phyloP scores from a whole-genome alignment of 1,140 invertebrate genomes.

The Forficula auricularia region DNA sequence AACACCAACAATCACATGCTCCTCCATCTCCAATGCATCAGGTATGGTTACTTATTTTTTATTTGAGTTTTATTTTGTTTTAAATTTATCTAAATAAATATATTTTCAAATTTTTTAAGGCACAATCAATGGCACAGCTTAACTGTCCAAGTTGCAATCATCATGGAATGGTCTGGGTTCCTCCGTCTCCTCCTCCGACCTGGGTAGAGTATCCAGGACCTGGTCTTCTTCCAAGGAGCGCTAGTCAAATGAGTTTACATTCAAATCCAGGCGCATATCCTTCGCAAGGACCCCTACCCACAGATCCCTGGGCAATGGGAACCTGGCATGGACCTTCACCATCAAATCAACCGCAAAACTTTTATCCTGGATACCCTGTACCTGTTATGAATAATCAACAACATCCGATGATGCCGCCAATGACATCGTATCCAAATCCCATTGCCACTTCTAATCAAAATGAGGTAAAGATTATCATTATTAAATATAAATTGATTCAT shows the following conservation, averaged over 20 bases:
- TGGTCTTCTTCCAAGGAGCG: slow-evolving; percentile 18
- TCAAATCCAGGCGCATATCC: slow-evolving; percentile 17
- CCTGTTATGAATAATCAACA: slow-evolving; percentile 17
- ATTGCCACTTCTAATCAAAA: slow-evolving; percentile 24
- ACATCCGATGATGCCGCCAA: slow-evolving; percentile 19
- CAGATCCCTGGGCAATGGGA: slow-evolving; percentile 16
- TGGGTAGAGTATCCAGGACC: slow-evolving; percentile 24
- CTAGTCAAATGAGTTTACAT: slow-evolving; percentile 15
- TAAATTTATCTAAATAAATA: too few species aligned
- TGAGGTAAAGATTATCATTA: too few species aligned
- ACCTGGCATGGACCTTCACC: slow-evolving; percentile 29
- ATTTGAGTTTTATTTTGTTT: too few species aligned
- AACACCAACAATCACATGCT: neutral
- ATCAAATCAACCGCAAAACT: slow-evolving; percentile 13
- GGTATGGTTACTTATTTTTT: too few species aligned
- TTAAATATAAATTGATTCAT: too few species aligned
- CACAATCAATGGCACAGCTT: slow-evolving; percentile 50
- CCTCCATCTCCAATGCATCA: slow-evolving; percentile 3
- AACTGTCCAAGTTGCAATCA: slow-evolving; percentile 36
- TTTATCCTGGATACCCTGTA: slow-evolving; percentile 26
- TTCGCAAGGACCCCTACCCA: neutral
- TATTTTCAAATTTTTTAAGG: slow-evolving; percentile 27
- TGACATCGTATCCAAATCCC: slow-evolving; percentile 27
- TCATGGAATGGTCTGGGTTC: slow-evolving; percentile 24
- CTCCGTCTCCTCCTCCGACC: slow-evolving; percentile 1